Evolutionary conservation across 1,140 invertebrate genomes (phyloP).

Genomic region (Theocolax elegans): DNA sequence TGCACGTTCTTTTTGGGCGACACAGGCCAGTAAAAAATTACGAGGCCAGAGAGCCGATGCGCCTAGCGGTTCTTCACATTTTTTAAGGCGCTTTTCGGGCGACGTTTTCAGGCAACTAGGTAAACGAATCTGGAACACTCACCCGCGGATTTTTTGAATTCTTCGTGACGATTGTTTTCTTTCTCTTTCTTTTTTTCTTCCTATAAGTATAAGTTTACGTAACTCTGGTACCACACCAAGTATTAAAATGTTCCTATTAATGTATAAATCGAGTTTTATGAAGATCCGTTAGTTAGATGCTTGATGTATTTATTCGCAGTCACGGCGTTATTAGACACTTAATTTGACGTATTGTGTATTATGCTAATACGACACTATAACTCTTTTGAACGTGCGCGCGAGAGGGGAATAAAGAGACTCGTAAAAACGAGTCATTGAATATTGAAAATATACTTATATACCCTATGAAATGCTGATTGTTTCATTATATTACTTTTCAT

Average conservation of each 20-base stretch:
- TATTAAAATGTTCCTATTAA: too few relatives aligned
- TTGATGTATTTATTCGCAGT: slow-evolving; percentile 4
- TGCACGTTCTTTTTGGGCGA: too few relatives aligned
- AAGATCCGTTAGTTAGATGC: too few relatives aligned
- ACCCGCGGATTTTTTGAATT: not conserved
- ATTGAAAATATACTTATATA: too few relatives aligned
- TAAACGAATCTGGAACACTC: slow-evolving; percentile 56
- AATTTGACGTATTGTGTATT: slow-evolving; percentile 10
- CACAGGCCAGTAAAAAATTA: slow-evolving; percentile 20
- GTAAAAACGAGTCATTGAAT: too few relatives aligned
- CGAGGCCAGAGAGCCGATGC: slow-evolving; percentile 14
- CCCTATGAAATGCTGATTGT: too few relatives aligned
- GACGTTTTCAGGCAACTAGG: slow-evolving; percentile 48
- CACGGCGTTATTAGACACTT: slow-evolving; percentile 11
- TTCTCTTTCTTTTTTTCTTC: too few relatives aligned
- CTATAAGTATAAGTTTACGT: too few relatives aligned
- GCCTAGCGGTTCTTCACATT: slow-evolving; percentile 18
- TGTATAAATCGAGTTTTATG: too few relatives aligned
- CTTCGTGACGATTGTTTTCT: too few relatives aligned
- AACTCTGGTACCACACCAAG: too few relatives aligned
- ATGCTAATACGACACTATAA: slow-evolving; percentile 16
- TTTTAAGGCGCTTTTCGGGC: not conserved
- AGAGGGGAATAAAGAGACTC: not conserved
- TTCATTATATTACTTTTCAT: too few relatives aligned
- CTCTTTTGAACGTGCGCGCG: not conserved